phyloP scores from a whole-genome alignment of 1,140 invertebrate species.

The Triops longicaudatus region DNA sequence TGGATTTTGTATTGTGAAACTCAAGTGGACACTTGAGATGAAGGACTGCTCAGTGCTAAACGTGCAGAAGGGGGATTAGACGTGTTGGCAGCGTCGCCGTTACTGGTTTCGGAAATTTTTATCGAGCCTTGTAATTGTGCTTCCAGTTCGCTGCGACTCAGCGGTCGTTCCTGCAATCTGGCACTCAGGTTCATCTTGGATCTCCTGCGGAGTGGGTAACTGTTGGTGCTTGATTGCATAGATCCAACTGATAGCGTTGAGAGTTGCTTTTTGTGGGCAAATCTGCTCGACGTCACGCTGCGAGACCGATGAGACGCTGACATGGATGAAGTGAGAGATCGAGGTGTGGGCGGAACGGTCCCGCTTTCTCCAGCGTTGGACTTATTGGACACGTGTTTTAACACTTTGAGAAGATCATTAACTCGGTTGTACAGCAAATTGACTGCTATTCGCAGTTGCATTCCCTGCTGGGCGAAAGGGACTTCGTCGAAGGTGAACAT shows the following conservation, averaged over 20 bases:
- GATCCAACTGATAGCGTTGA: constrained; percentile 1
- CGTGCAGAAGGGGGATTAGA: constrained; percentile 6
- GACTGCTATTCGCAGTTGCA: not conserved
- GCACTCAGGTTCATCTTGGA: not conserved
- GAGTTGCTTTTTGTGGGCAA: not conserved
- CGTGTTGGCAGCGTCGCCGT: not conserved
- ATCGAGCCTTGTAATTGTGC: not conserved
- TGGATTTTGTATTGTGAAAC: not conserved
- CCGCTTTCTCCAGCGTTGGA: not conserved
- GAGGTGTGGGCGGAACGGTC: not conserved
- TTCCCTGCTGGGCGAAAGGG: not conserved
- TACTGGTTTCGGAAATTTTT: not conserved
- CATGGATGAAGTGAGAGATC: constrained; percentile 2
- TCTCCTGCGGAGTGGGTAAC: not conserved
- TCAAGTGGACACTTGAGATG: constrained; percentile 11
- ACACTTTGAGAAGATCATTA: not conserved
- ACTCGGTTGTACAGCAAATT: not conserved
- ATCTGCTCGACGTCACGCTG: not conserved
- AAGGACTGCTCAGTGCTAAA: not conserved
- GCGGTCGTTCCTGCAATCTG: not conserved
- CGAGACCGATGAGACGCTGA: not conserved
- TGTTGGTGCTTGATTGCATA: not conserved
- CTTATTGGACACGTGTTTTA: not conserved
- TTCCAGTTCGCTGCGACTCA: not conserved
- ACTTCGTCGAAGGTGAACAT: not conserved